Evolutionary conservation across 2,797 vertebrate genomes (phyloP), one percentile per base, ranked within the genome.

Genomic region (Scyliorhinus canicula): DNA sequence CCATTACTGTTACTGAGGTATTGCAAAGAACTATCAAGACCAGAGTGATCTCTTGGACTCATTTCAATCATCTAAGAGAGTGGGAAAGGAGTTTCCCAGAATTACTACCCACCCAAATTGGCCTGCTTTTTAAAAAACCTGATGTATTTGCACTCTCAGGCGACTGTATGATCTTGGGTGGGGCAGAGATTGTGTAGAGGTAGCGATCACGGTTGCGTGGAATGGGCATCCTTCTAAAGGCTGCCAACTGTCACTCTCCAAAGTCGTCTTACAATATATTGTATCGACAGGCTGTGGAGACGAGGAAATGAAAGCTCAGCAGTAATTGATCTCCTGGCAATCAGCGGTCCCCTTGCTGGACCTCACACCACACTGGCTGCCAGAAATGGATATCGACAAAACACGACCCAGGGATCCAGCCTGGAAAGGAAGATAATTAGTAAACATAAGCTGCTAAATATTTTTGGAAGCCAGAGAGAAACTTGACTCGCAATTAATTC

Each of bases 401-500:
- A n/a, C 35, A 2, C 71, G n/a, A 4, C 71, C 12, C 71, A 77
- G n/a, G n/a, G n/a, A 26, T 21, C 88, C n/a, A 91, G 88, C 40
- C 57, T 44, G 40, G 88, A 91, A 91, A 44, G 44, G 57, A 91
- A 82, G 79, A 82, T 82, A 47, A 82, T 82, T 82, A 82, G 79
- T 24, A 24, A 91, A 65, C n/a, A 60, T 65, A 63, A 65, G 57
- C n/a, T 63, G 88, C 19, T 63, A 91, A 65, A 63, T 63, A 65
- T 24, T 65, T 60, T 40, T 65, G 57, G n/a, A 26, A 91, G 35
- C n/a, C 21, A 65, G 35, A 63, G 60, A 63, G n/a, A 91, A 26
- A 40, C 60, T 91, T 65, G n/a, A 65, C 60, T 63, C 21, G 35
- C 24, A 44, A 91, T 63, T 91, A 44, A 91, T 91, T 63, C 40